A percentile compares a stretch with the other conserved stretches of the same genome.
Evolutionary conservation across 2,797 vertebrate genomes (phyloP).

Genomic region (Sebastes trivittatus): DNA sequence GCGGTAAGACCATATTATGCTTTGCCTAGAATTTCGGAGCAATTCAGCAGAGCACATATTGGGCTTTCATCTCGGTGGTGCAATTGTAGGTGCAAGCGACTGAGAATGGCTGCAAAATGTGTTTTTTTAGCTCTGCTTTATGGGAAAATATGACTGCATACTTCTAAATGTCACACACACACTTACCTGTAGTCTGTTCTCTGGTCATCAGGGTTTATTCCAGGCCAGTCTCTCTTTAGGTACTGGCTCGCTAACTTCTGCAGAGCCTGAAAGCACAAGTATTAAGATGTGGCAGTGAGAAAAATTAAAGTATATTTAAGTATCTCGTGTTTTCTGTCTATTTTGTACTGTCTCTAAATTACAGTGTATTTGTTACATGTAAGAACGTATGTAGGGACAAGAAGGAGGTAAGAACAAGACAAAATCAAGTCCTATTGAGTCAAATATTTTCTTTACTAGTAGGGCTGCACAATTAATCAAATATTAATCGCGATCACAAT

Average conservation of each 20-base stretch:
- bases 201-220: constrained; percentile 91
- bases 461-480: too few relatives aligned
- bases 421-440: not conserved
- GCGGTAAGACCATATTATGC: not conserved
- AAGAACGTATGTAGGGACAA: not conserved
- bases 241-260: constrained; percentile 98
- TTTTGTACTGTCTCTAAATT: not conserved
- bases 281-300: not conserved
- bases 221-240: constrained; percentile 97
- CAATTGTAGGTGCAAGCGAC: not conserved
- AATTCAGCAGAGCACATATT: not conserved
- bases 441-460: not conserved
- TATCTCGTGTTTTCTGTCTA: not conserved
- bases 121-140: not conserved
- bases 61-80: not conserved
- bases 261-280: constrained; percentile 85
- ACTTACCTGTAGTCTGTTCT: constrained; percentile 93
- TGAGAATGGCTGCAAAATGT: not conserved
- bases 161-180: not conserved
- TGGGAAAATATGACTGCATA: not conserved
- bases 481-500: too few relatives aligned
- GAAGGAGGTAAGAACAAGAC: not conserved
- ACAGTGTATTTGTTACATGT: not conserved
- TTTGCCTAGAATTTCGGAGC: not conserved
- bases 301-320: not conserved